Base-by-base conservation (phyloP, 2,113 vertebrate genomes). In the Rhinopomastus cyanomelas region DNA sequence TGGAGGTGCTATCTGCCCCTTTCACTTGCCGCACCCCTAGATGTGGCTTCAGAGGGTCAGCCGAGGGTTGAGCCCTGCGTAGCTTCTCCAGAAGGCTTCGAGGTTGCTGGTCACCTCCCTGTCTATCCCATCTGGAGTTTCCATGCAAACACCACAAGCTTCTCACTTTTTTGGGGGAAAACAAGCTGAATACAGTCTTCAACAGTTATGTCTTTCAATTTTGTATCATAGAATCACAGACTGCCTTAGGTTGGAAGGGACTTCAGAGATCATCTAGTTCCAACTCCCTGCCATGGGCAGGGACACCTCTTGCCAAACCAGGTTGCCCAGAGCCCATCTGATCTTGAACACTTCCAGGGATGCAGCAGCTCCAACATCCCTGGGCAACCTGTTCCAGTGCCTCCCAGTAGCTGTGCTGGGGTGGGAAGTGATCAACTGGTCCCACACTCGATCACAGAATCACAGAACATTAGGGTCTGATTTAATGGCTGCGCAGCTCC, bases 371-470 rank as follows among this genome's bases (percentile, higher is more conserved):
- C 23, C 57, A 32, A 25, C 32, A 21, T 59, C n/a, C 16, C 42
- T 65, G 62, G 62, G 20, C 39, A 46, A n/a, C 62, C 62, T 66
- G 30, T 66, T 65, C 39, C 44, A 9, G 81, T 59, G 25, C 66
- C 12, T 60, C 36, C 26, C 2, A 0, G 26, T 9, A 26, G 25
- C 44, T 36, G 32, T 25, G 16, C 44, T 1, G 0, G 32, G 16
- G 10, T 64, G 79, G 37, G 44, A 64, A 59, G 15, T 19, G 37
- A 27, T 60, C 9, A 5, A 19, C 6, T 4, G 26, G 10, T 66
- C 52, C 56, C 2, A 0, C 15, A 16, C 11, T 22, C 1, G 2
- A 4, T 29, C 12, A n/a, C n/a, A n/a, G n/a, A n/a, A n/a, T n/a
- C n/a, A n/a, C n/a, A n/a, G n/a, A n/a, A n/a, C n/a, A n/a, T n/a